A percentile compares a stretch with the other conserved stretches of the same genome.
These are phyloP conservation scores for Philopotamus ludificatus DNA, from an alignment of 1,140 invertebrate genomes.

Conservation along the genomic window DNA sequence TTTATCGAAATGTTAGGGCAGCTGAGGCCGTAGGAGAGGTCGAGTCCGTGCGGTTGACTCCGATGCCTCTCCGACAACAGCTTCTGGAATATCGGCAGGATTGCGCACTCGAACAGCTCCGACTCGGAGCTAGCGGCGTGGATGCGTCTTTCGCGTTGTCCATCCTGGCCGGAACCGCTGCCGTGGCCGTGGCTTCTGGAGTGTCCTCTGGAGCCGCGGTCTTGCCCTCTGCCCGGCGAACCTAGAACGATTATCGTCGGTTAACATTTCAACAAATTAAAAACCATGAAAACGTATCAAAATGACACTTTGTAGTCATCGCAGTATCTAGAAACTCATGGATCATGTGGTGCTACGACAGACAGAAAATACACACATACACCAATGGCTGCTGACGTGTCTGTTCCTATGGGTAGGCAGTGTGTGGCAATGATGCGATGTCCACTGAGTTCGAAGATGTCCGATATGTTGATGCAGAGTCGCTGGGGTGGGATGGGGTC, in stretches of 20 bases:
- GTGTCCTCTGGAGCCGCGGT: slow-evolving; percentile 7
- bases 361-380: too few relatives aligned
- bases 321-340: too few relatives aligned
- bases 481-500: too few relatives aligned
- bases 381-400: too few relatives aligned
- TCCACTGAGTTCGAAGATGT: too few relatives aligned
- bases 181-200: slow-evolving; percentile 46
- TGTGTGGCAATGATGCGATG: too few relatives aligned
- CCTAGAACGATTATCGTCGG: slow-evolving; percentile 45
- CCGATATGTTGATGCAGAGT: too few relatives aligned
- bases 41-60: slow-evolving; percentile 60
- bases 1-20: slow-evolving; percentile 94
- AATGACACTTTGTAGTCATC: too few relatives aligned
- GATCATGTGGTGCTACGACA: too few relatives aligned
- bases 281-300: too few relatives aligned
- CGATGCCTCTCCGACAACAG: slow-evolving; percentile 79
- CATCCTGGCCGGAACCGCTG: slow-evolving; percentile 45
- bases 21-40: slow-evolving; percentile 77
- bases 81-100: slow-evolving; percentile 89
- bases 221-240: slow-evolving; percentile 41
- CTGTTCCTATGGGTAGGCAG: too few relatives aligned
- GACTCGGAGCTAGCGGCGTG: slow-evolving; percentile 80
- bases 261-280: too few relatives aligned
- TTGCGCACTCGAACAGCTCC: slow-evolving; percentile 74
- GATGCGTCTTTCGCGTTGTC: slow-evolving; percentile 58